phyloP scores from a whole-genome alignment of 2,888 invertebrate genomes.

The Aproaerema taeniolella region DNA sequence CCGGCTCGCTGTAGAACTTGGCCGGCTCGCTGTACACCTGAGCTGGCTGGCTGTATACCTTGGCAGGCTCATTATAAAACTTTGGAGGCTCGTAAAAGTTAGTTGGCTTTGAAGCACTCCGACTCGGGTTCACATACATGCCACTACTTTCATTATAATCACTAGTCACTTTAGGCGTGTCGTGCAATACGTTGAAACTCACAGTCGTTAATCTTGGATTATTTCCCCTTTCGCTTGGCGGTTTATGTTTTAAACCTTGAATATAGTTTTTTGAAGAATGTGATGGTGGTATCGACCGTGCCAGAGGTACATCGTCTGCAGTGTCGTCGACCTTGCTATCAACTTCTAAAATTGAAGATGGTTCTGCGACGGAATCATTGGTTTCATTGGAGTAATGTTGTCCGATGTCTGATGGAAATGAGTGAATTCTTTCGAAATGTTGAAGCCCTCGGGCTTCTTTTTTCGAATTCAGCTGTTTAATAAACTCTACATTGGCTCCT shows the following conservation, averaged over 20 bases:
- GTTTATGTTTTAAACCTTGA: conserved; percentile 37
- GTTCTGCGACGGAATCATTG: conserved; percentile 48
- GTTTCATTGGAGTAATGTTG: conserved; percentile 49
- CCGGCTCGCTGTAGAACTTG: conserved; percentile 70
- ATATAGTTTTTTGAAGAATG: conserved; percentile 45
- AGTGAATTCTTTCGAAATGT: conserved; percentile 40
- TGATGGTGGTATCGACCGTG: conserved; percentile 39
- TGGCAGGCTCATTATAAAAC: conserved; percentile 49
- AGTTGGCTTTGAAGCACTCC: conserved; percentile 28
- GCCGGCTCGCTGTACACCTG: conserved; percentile 67
- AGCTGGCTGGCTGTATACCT: conserved; percentile 57
- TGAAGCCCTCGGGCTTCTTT: conserved; percentile 51
- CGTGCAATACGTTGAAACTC: conserved; percentile 61
- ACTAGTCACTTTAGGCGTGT: conserved; percentile 34
- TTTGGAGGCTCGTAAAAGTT: conserved; percentile 46
- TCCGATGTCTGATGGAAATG: conserved; percentile 71
- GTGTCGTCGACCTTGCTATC: conserved; percentile 28
- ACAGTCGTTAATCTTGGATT: conserved; percentile 54
- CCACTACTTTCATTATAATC: conserved; percentile 36
- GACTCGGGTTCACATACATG: conserved; percentile 30
- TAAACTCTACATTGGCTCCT: conserved; percentile 70
- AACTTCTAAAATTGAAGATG: conserved; percentile 38
- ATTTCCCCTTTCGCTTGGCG: conserved; percentile 34
- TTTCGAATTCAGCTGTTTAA: conserved; percentile 63
- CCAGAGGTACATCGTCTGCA: conserved; percentile 40